A percentile compares a stretch with the other conserved stretches of the same genome.
Evolutionary conservation across 1,140 invertebrate species (phyloP).

Genomic region (Drosophila kikkawai): DNA sequence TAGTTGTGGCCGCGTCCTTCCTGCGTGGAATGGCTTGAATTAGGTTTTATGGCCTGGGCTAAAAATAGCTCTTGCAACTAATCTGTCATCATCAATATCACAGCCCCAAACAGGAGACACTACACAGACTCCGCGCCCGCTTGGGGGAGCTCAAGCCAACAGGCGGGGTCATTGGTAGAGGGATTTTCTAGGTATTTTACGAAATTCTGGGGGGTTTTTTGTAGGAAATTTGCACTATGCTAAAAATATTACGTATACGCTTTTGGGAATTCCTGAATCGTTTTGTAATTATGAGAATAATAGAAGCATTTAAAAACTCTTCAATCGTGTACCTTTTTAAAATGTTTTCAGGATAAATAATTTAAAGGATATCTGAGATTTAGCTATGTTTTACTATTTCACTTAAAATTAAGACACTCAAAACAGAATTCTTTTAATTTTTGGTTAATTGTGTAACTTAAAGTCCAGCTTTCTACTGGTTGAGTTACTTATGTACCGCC

Average conservation of each 20-base stretch:
- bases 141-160: background rate
- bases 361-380: background rate
- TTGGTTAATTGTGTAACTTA: background rate
- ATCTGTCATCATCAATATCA: conserved; percentile 67
- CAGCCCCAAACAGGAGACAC: conserved; percentile 7
- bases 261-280: background rate
- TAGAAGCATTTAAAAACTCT: no score
- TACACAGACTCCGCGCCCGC: background rate
- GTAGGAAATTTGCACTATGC: background rate
- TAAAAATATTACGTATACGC: background rate
- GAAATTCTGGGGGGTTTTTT: background rate
- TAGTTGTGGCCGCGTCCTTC: conserved; percentile 53
- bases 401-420: no score
- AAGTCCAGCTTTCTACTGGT: background rate
- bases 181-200: background rate
- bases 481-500: background rate
- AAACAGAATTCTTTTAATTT: background rate
- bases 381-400: background rate
- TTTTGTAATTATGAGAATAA: background rate
- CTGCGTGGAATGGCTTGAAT: conserved; percentile 60
- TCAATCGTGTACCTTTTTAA: no score
- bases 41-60: conserved; percentile 51
- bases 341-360: background rate
- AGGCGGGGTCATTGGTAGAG: conserved; percentile 4
- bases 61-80: conserved; percentile 59